Evolutionary conservation across 2,888 invertebrate genomes (phyloP).

Genomic region (Tanaodytes sp.): DNA sequence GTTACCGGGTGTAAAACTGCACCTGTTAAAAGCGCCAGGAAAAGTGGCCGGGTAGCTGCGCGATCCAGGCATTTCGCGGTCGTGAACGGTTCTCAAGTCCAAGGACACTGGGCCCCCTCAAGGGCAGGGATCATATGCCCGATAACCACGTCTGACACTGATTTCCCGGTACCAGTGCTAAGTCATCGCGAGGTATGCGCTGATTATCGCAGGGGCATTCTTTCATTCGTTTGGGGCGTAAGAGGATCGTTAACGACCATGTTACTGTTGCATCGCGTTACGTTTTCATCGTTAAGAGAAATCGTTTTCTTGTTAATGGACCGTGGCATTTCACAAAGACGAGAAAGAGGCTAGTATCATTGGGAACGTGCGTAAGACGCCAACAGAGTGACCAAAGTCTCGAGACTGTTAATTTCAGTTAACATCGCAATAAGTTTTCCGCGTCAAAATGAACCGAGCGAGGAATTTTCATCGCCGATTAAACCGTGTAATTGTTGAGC

Average conservation of each 20-base stretch:
- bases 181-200: conserved; percentile 38
- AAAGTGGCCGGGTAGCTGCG: conserved; percentile 72
- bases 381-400: conserved; percentile 17
- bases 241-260: conserved; percentile 40
- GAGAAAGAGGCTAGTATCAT: conserved; percentile 17
- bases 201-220: conserved; percentile 36
- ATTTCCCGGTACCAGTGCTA: conserved; percentile 42
- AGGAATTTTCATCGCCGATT: too few relatives aligned
- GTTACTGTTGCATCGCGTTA: conserved; percentile 29
- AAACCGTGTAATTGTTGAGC: too few relatives aligned
- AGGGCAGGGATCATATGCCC: conserved; percentile 53
- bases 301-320: conserved; percentile 34
- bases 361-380: conserved; percentile 29
- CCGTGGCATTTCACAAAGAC: conserved; percentile 21
- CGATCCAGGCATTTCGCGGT: conserved; percentile 70
- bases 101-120: conserved; percentile 65
- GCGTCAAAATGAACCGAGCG: too few relatives aligned
- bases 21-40: conserved; percentile 65
- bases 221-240: conserved; percentile 35
- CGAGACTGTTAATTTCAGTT: conserved; percentile 10
- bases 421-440: conserved; percentile 28
- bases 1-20: conserved; percentile 64
- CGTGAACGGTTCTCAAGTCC: conserved; percentile 71
- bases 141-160: conserved; percentile 49
- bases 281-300: conserved; percentile 38